Evolutionary conservation across 2,113 vertebrate species (phyloP), one percentile per base, ranked within the genome.

Genomic region (Machaerirhynchus nigripectus): DNA sequence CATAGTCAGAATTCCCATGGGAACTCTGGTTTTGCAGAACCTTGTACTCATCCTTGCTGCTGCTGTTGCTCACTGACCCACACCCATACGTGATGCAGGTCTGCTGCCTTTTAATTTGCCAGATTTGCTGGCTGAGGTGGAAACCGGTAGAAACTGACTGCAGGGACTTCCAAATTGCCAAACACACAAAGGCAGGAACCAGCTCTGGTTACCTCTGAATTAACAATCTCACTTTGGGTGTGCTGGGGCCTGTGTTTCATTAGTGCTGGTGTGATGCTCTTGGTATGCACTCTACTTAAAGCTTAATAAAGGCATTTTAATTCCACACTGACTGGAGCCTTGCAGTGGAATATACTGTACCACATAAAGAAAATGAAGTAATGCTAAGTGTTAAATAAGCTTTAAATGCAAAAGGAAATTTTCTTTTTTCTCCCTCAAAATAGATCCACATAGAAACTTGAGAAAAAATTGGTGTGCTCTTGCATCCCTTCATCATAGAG

Each of bases 321-420:
- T 96, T 93, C 13, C 12, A 59, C 14, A 6, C 50, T 69, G 55
- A 39, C 79, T 47, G 55, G 82, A 85, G 63, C 12, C 70, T 50
- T 85, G 70, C 20, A 4, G 82, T 93, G 56, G 75, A 76, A 63
- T 94, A 64, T 30, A 44, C 56, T 70, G 39, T 50, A 37, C 63
- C 59, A 52, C 3, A 0, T 81, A 78, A 88, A 90, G 73, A 59
- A 83, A 90, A 56, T 2, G 0, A 87, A 90, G 67, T 79, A 83
- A 84, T 89, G 57, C 73, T 86, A 83, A 75, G 52, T 92, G 70
- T 92, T 95, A 78, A 90, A 53, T 87, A 60, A 87, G 90, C 85
- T 96, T 96, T 93, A 85, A 67, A 56, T 77, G 74, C 49, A 94
- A 87, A 91, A 93, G 63, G 57, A 71, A 9, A 2, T 26, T 59